Evolutionary conservation across 2,888 invertebrate species (phyloP), one percentile per base, ranked within the genome.

Genomic region (Tricholauxania praeusta): DNA sequence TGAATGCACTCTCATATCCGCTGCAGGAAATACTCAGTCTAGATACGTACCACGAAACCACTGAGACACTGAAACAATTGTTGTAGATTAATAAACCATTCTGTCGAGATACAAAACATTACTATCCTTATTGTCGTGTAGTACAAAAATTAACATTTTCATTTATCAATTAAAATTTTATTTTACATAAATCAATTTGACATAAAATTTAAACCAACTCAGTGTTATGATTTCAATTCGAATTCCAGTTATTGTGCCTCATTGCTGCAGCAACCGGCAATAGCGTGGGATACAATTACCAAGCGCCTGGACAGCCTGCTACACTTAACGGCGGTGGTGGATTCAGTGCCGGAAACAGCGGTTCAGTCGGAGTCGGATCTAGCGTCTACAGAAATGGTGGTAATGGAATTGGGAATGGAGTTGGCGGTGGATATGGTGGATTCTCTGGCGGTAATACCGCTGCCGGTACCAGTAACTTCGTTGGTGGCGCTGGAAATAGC

Each of bases 381-480:
- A 39, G 17, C n/a, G n/a, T 3, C 32, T n/a, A n/a, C 17, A 12
- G 6, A 15, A n/a, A 60, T 32, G n/a, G 2, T n/a, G 15, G 7
- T n/a, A 28, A 47, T 39, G 32, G 60, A 62, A 62, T 62, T 62
- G 60, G 60, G 32, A 17, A n/a, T 62, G 60, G 60, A 62, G 4
- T 12, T 62, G 32, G 17, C 60, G 32, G n/a, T 47, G 60, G 60
- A 62, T 62, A 39, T 62, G 47, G 47, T 62, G 60, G 60, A 62
- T 32, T 62, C 60, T 39, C 60, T 62, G 60, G 47, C 17, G 28
- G 32, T 17, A 62, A n/a, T 62, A 17, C 12, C 17, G 47, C 12
- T 39, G 19, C n/a, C 17, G 60, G 32, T 39, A 64, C 12, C 28
- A 14, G 19, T 48, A 48, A 49, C 17, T n/a, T 15, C n/a, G 15